These are phyloP conservation scores for Gastrophryne carolinensis DNA, from an alignment of 2,797 vertebrate species.

Conservation along the genomic window DNA sequence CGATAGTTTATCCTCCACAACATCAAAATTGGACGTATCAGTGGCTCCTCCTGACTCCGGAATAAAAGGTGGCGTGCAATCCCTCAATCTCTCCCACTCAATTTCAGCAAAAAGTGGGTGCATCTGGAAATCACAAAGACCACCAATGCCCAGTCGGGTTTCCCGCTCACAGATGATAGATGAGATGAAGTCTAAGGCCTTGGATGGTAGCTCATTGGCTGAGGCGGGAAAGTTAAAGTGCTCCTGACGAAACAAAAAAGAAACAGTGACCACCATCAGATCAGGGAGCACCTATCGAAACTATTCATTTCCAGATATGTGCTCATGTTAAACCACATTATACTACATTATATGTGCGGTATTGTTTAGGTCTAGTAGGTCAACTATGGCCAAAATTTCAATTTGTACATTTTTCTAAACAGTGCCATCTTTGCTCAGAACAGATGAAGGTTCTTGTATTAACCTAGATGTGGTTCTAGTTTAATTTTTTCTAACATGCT, in stretches of 20 bases:
- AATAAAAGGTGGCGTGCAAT: constrained; percentile 70
- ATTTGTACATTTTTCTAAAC: no score
- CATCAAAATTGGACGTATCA: constrained; percentile 86
- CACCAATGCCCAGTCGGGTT: constrained; percentile 70
- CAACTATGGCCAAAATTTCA: no score
- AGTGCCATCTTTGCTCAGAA: no score
- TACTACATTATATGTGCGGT: no score
- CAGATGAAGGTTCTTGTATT: no score
- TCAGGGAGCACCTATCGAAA: no score
- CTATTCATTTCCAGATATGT: no score
- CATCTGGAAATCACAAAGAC: constrained; percentile 72
- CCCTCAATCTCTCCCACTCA: constrained; percentile 74
- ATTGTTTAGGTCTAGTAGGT: no score
- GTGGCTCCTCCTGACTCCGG: constrained; percentile 77
- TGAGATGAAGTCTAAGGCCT: constrained; percentile 71
- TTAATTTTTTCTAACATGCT: no score
- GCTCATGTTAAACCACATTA: no score
- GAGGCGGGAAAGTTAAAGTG: constrained; percentile 74
- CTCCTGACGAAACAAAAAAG: constrained; percentile 65
- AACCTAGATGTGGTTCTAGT: no score
- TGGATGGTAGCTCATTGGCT: constrained; percentile 64
- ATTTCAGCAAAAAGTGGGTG: constrained; percentile 77
- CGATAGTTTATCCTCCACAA: constrained; percentile 79
- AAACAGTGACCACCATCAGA: no score
- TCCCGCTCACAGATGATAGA: constrained; percentile 76